Evolutionary conservation across 2,888 invertebrate genomes (phyloP), one percentile per base, ranked within the genome.

Genomic region (Neoaliturus tenellus): DNA sequence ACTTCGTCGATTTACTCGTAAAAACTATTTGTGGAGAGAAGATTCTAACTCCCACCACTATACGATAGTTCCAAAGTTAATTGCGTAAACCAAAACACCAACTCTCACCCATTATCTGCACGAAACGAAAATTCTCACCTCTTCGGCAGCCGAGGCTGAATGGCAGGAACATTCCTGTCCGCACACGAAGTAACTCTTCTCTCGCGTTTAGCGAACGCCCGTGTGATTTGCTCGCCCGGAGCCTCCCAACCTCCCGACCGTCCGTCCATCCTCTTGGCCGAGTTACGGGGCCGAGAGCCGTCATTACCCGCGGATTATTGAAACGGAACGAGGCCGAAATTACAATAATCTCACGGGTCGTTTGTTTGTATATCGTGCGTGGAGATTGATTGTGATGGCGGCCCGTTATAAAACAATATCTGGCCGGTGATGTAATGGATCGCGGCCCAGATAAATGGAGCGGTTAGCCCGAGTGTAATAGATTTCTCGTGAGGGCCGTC

Each of bases 401-500:
- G 69, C 69, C 69, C 69, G 69, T 69, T 69, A 69, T 69, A 69
- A 69, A 69, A 69, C 69, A 69, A 69, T 69, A 69, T 39, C 69
- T n/a, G n/a, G n/a, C 28, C 23, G 3, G 62, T 31, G 69, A 8
- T 48, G 80, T 78, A 55, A 33, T 35, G 55, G 55, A 55, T 33
- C 20, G n/a, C 69, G 20, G 69, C 10, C 8, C 33, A 23, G 81
- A 81, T 81, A 67, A 67, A 81, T 81, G 81, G 25, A 81, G 81
- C 31, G 28, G 81, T 81, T 81, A 58, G n/a, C n/a, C n/a, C 1
- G 81, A 62, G 82, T 85, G 84, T 86, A 86, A 86, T 86, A 86
- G 86, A 86, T 86, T 86, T 85, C 81, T 83, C 69, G 39, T 67
- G 58, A 81, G 84, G 78, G 84, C 84, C 83, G 85, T 85, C 86